These are phyloP conservation scores for Cecropterus lyciades DNA, from an alignment of 1,140 invertebrate genomes.

Conservation along the genomic window DNA sequence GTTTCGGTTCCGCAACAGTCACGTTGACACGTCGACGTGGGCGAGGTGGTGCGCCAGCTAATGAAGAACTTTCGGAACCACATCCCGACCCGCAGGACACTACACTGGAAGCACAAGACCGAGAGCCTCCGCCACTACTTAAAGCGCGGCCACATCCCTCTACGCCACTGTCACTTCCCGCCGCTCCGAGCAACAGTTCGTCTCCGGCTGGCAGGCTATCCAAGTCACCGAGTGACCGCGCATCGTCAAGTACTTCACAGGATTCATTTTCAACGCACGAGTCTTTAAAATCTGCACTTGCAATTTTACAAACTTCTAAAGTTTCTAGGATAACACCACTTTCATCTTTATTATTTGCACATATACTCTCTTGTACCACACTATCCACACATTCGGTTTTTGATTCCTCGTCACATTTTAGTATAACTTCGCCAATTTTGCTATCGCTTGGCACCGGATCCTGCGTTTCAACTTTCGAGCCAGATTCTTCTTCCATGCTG, in stretches of 20 bases:
- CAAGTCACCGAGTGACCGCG: constrained; percentile 67
- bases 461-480: constrained; percentile 44
- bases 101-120: constrained; percentile 90
- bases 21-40: constrained; percentile 72
- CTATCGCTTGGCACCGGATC: constrained; percentile 43
- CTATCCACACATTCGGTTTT: constrained; percentile 43
- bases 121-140: constrained; percentile 85
- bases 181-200: constrained; percentile 75
- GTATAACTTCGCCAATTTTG: constrained; percentile 42
- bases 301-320: constrained; percentile 51
- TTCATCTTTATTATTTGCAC: constrained; percentile 54
- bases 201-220: constrained; percentile 74
- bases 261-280: constrained; percentile 58
- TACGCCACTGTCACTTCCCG: constrained; percentile 92
- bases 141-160: constrained; percentile 88
- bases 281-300: constrained; percentile 55
- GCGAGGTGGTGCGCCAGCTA: constrained; percentile 76
- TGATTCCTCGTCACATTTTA: constrained; percentile 42
- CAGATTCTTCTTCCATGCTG: constrained; percentile 69
- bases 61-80: constrained; percentile 90
- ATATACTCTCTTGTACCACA: constrained; percentile 42
- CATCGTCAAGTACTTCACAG: constrained; percentile 71
- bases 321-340: constrained; percentile 52
- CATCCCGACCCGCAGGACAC: constrained; percentile 90
- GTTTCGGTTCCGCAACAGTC: constrained; percentile 69